Percentiles rank a stretch among this genome's conserved stretches.
phyloP scores from a whole-genome alignment of 2,113 vertebrate genomes.

The Kryptolebias marmoratus region DNA sequence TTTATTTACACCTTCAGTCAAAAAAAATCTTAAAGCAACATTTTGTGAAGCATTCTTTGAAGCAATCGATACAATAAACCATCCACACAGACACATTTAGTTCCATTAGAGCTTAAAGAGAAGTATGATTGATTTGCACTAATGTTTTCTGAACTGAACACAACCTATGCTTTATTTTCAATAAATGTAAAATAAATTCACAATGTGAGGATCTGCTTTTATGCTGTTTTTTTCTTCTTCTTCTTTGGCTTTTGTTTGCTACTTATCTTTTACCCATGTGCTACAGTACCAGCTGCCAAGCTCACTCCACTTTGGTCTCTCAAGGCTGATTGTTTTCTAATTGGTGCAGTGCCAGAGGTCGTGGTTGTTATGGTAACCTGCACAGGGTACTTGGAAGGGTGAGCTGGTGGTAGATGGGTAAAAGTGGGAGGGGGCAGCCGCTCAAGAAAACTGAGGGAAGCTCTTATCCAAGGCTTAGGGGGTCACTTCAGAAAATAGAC shows the following conservation, averaged over 20 bases:
- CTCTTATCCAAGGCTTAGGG: conserved; percentile 60
- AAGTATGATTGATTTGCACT: not conserved
- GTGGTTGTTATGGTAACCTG: conserved; percentile 83
- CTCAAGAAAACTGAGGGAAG: conserved; percentile 67
- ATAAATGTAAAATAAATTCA: conserved; percentile 15
- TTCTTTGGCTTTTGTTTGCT: conserved; percentile 34
- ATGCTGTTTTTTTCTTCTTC: conserved; percentile 12
- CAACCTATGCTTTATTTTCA: not conserved
- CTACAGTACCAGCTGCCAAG: conserved; percentile 36
- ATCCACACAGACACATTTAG: not conserved
- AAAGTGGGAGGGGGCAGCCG: conserved; percentile 49
- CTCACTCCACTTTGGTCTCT: conserved; percentile 61
- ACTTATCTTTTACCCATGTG: conserved; percentile 38
- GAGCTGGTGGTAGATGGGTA: conserved; percentile 44
- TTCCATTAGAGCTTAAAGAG: not conserved
- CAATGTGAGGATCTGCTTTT: conserved; percentile 14
- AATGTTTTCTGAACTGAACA: not conserved
- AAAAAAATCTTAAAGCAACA: not conserved
- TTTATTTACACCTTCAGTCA: not conserved
- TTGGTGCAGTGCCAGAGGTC: conserved; percentile 79
- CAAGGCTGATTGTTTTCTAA: conserved; percentile 81
- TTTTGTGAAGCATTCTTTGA: not conserved
- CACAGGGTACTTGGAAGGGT: conserved; percentile 57
- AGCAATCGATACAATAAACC: not conserved
- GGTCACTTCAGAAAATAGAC: conserved; percentile 72